Percentiles rank a stretch among this genome's conserved stretches.
These are phyloP conservation scores for Triplophysa tibetana DNA, from an alignment of 2,113 vertebrate species.

Conservation along the genomic window DNA sequence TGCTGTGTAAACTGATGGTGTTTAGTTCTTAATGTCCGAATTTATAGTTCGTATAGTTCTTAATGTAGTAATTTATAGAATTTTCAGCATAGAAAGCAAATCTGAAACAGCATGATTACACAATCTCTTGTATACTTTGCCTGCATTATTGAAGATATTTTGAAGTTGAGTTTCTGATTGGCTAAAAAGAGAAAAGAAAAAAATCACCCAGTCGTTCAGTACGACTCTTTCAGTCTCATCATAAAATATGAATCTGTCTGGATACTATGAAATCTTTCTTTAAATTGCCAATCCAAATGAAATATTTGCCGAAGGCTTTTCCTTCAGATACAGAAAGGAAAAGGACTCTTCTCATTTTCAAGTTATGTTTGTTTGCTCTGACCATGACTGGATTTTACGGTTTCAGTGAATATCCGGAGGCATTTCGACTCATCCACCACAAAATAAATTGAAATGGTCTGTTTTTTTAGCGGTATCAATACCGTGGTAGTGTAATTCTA, in stretches of 20 bases:
- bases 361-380: not conserved
- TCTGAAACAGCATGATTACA: not conserved
- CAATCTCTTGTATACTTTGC: not conserved
- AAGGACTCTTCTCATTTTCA: slow-evolving; percentile 13
- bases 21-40: not conserved
- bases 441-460: not conserved
- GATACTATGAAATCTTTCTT: slow-evolving; percentile 7
- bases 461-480: not conserved
- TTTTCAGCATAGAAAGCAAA: not conserved
- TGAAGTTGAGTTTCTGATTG: not conserved
- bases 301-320: slow-evolving; percentile 21
- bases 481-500: not conserved
- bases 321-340: not conserved
- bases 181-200: not conserved
- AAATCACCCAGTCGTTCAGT: not conserved
- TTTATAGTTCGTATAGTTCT: not conserved
- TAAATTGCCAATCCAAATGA: slow-evolving; percentile 27
- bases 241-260: slow-evolving; percentile 38
- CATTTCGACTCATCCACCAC: not conserved
- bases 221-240: not conserved
- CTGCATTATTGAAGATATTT: not conserved
- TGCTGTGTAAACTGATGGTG: not conserved
- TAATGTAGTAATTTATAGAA: not conserved
- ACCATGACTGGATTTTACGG: not conserved
- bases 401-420: not conserved